Base-by-base conservation (phyloP, 2,888 invertebrate species). In the Lepeophtheirus nordmannii region DNA sequence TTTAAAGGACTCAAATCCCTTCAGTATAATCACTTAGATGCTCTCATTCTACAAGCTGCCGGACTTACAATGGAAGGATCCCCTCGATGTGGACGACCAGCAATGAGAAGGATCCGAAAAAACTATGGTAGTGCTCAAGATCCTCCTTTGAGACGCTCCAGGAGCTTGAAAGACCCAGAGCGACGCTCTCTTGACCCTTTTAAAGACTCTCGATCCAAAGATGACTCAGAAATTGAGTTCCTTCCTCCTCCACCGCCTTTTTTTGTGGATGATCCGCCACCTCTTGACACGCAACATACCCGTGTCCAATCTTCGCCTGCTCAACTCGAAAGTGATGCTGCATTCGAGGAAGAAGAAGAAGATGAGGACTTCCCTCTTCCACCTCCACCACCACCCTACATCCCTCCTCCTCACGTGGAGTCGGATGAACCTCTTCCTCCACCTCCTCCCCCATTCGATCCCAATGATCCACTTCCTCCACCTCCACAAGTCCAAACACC, bases 351-450 rank as follows among this genome's bases (percentile, higher is more conserved):
- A 22, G 8, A n/a, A 53, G 17, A 22, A 10, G 56, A 64, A 9
- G 17, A 56, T 10, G 17, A 23, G 14, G 30, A 23, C 10, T 11
- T 30, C 62, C 10, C 14, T 46, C 53, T 46, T 46, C 37, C 22
- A 22, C 66, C 53, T n/a, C 66, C 66, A 3, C 66, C 66, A 9
- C 66, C 66, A 1, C 66, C 66, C 7, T 60, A 60, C 53, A 40
- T 66, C 14, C 38, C 66, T 17, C 60, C 59, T 17, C 65, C 65
- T 1, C 12, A 10, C 14, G 22, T 20, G 17, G 23, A n/a, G 22
- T 10, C 20, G 30, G 30, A 53, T 14, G 23, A 23, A 11, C n/a
- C 39, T 22, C 17, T 46, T 39, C 59, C 66, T 7, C 37, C 41
- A 1, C 60, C 59, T 2, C 39, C 30, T 14, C 53, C 14, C 17